phyloP scores from a whole-genome alignment of 2,888 invertebrate species.

The Nemoura dubitans region DNA sequence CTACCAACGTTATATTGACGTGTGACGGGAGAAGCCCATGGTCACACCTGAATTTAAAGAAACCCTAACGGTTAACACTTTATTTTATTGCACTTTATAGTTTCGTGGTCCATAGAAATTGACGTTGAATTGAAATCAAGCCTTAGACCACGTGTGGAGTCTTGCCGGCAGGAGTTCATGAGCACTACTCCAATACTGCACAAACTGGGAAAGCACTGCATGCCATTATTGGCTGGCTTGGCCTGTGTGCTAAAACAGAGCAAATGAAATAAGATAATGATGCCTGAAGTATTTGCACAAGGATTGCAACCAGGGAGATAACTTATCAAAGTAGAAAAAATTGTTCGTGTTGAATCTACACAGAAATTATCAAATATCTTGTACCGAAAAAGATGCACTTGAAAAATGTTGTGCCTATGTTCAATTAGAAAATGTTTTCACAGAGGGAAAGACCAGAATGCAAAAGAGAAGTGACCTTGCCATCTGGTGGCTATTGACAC shows the following conservation, averaged over 20 bases:
- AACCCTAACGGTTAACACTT: constrained; percentile 2
- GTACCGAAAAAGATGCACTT: background rate
- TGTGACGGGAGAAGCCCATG: constrained; percentile 15
- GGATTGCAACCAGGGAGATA: constrained; percentile 24
- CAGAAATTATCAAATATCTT: constrained; percentile 33
- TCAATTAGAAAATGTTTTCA: background rate
- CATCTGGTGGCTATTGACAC: constrained; percentile 30
- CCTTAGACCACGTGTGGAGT: background rate
- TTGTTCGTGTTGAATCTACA: background rate
- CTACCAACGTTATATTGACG: background rate
- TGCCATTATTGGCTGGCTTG: background rate
- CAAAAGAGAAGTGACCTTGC: constrained; percentile 28
- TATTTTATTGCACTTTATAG: constrained; percentile 4
- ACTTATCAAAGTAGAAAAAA: constrained; percentile 28
- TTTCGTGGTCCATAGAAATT: background rate
- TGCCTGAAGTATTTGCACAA: constrained; percentile 25
- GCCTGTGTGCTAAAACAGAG: constrained; percentile 16
- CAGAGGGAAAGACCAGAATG: background rate
- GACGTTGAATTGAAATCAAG: background rate
- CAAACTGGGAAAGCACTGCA: background rate
- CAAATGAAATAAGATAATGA: constrained; percentile 34
- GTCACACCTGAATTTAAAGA: constrained; percentile 3
- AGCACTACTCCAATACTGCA: background rate
- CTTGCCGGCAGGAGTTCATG: background rate
- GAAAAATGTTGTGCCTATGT: constrained; percentile 14